Evolutionary conservation across 1,140 invertebrate genomes (phyloP).

Genomic region (Saccostrea echinata): DNA sequence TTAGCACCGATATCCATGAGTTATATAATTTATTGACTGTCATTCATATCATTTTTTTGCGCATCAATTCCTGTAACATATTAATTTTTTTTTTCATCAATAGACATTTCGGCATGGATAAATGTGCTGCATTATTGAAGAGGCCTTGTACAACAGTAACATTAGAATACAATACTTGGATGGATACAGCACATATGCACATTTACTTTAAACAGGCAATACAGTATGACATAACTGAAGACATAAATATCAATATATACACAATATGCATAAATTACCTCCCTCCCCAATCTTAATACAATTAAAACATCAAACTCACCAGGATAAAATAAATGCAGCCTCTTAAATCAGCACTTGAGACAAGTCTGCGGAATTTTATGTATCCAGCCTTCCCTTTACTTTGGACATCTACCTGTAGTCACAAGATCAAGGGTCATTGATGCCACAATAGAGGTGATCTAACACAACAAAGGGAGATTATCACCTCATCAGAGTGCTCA

Average conservation of each 20-base stretch:
- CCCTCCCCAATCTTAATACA: not conserved
- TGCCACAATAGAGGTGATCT: not conserved
- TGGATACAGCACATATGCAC: not conserved
- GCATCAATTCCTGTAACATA: no score
- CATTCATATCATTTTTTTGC: not conserved
- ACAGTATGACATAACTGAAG: not conserved
- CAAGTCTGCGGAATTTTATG: not conserved
- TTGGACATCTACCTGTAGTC: not conserved
- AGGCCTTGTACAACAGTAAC: not conserved
- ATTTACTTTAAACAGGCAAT: not conserved
- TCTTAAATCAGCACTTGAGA: not conserved
- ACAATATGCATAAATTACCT: not conserved
- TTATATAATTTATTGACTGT: not conserved
- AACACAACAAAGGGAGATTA: constrained; percentile 38
- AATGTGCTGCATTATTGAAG: not conserved
- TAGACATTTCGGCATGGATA: no score
- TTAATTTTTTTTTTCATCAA: no score
- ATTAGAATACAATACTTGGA: not conserved
- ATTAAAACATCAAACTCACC: not conserved
- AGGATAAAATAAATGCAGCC: not conserved
- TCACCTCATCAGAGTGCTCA: constrained; percentile 21
- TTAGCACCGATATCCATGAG: not conserved
- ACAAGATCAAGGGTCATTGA: constrained; percentile 6
- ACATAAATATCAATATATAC: not conserved
- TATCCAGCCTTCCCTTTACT: not conserved